These are phyloP conservation scores for Ramazzottius varieornatus DNA, from an alignment of 2,888 invertebrate genomes.

Conservation along the genomic window DNA sequence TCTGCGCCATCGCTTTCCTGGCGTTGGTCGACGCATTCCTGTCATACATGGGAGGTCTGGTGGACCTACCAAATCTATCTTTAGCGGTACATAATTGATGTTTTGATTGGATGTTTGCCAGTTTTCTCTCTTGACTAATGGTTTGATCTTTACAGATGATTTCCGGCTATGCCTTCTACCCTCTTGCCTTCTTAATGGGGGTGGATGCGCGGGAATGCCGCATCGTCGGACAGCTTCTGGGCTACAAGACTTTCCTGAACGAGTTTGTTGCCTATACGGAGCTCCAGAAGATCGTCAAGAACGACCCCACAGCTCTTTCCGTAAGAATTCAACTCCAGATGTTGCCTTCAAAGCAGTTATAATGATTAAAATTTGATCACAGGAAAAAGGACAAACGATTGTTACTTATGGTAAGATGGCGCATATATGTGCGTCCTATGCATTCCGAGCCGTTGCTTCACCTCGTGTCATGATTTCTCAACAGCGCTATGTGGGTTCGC, in stretches of 20 bases:
- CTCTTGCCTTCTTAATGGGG: constrained; percentile 63
- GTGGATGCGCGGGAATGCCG: constrained; percentile 36
- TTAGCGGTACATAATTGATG: background rate
- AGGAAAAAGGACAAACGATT: constrained; percentile 15
- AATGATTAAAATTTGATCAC: too few relatives aligned
- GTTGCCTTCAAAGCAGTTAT: too few relatives aligned
- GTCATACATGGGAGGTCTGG: background rate
- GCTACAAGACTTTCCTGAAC: constrained; percentile 64
- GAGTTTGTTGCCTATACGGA: constrained; percentile 69
- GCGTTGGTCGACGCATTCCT: background rate
- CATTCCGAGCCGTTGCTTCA: too few relatives aligned
- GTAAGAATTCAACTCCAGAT: too few relatives aligned
- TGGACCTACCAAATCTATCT: background rate
- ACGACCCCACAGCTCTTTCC: too few relatives aligned
- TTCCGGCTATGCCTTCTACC: constrained; percentile 64
- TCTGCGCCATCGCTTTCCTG: background rate
- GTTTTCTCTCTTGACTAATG: too few relatives aligned
- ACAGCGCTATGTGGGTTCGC: constrained; percentile 15
- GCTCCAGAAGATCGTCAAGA: constrained; percentile 21
- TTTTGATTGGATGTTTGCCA: background rate
- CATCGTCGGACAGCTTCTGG: constrained; percentile 51
- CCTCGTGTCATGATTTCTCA: too few relatives aligned
- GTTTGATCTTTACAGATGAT: constrained; percentile 37
- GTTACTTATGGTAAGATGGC: constrained; percentile 14
- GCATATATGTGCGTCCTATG: too few relatives aligned